These are phyloP conservation scores for Scrobipalpa atriplicella DNA, from an alignment of 2,888 invertebrate genomes.

Conservation along the genomic window DNA sequence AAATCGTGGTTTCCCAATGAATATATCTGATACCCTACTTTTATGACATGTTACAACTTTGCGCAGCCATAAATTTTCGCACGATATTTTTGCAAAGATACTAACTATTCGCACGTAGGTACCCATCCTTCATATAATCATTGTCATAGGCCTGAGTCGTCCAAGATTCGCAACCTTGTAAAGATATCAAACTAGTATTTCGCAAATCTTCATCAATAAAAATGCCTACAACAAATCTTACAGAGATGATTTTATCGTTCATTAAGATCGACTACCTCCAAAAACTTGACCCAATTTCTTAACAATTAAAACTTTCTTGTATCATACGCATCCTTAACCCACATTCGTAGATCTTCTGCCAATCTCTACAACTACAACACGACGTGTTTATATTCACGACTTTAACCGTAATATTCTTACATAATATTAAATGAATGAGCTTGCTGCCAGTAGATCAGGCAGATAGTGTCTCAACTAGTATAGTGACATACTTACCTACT, in stretches of 20 bases:
- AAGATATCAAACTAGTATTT: background rate
- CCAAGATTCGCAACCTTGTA: slow-evolving; percentile 14
- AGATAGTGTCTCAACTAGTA: slow-evolving; percentile 27
- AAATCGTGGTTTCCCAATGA: slow-evolving; percentile 18
- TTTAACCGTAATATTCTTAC: slow-evolving; percentile 12
- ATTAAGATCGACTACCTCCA: too few relatives aligned
- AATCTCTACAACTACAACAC: slow-evolving; percentile 10
- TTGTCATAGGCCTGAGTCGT: background rate
- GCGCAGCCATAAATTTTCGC: slow-evolving; percentile 8
- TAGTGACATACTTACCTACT: slow-evolving; percentile 30
- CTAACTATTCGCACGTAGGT: slow-evolving; percentile 1
- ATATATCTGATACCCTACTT: slow-evolving; percentile 20
- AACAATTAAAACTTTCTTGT: background rate
- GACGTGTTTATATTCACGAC: slow-evolving; percentile 4
- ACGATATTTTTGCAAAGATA: slow-evolving; percentile 18
- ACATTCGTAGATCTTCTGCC: slow-evolving; percentile 2
- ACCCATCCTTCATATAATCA: background rate
- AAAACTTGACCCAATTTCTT: background rate
- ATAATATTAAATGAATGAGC: slow-evolving; percentile 16
- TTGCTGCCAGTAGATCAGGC: background rate
- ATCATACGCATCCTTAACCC: background rate
- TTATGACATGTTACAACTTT: slow-evolving; percentile 6
- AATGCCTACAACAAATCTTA: too few relatives aligned
- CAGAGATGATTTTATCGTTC: too few relatives aligned
- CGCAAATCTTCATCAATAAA: background rate